Evolutionary conservation across 1,140 invertebrate genomes (phyloP).

Genomic region (Drosophila ercepeae): DNA sequence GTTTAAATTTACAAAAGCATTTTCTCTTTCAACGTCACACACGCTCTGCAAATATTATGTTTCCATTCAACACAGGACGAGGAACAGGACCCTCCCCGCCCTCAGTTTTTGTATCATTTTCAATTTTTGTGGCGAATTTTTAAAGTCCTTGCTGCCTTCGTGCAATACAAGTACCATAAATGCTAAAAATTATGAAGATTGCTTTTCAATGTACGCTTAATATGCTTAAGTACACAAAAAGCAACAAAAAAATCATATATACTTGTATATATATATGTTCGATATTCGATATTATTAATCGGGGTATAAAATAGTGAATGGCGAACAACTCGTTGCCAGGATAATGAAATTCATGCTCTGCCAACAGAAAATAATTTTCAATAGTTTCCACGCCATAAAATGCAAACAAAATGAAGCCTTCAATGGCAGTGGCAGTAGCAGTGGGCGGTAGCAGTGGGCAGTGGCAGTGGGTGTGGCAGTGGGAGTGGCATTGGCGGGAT

Average conservation of each 20-base stretch:
- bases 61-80: no score
- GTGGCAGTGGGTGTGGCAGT: conserved; percentile 6
- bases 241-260: conserved; percentile 8
- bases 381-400: conserved; percentile 75
- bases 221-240: conserved; percentile 63
- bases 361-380: conserved; percentile 55
- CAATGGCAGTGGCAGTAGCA: conserved; percentile 23
- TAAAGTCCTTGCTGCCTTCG: neutral
- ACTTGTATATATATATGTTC: neutral
- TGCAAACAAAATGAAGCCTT: conserved; percentile 75
- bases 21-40: neutral
- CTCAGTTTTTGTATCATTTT: conserved; percentile 2
- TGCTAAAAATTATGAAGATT: conserved; percentile 34
- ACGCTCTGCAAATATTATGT: conserved; percentile 63
- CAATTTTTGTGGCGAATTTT: conserved; percentile 31
- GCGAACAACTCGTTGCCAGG: no score
- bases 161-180: conserved; percentile 2
- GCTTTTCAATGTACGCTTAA: conserved; percentile 46
- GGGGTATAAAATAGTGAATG: conserved; percentile 35
- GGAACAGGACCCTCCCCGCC: conserved; percentile 7
- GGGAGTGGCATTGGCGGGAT: no score
- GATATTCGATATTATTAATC: no score
- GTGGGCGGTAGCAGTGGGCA: no score
- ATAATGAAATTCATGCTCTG: conserved; percentile 52
- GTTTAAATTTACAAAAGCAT: conserved; percentile 7